These are phyloP conservation scores for Burhinus bistriatus DNA, from an alignment of 2,113 vertebrate species.

Conservation along the genomic window DNA sequence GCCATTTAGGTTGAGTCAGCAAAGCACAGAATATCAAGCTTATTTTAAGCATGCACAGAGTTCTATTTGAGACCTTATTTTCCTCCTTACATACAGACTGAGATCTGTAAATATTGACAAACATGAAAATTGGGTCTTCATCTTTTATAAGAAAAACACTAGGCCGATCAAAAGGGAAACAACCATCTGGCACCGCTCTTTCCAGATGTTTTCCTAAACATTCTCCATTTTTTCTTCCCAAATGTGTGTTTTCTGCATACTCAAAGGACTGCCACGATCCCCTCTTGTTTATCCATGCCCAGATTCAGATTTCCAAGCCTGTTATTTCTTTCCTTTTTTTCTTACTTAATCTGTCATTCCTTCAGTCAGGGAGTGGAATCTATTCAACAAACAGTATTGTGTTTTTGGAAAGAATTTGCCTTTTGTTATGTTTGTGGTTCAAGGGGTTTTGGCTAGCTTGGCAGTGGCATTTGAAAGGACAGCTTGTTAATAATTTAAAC, in stretches of 20 bases:
- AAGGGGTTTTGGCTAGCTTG: background rate
- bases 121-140: background rate
- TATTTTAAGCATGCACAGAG: conserved; percentile 5
- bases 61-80: background rate
- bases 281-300: background rate
- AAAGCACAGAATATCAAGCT: background rate
- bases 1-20: conserved; percentile 11
- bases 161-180: background rate
- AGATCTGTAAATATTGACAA: conserved; percentile 35
- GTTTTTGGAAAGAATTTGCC: conserved; percentile 16
- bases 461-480: background rate
- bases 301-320: background rate
- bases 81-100: background rate
- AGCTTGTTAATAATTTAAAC: background rate
- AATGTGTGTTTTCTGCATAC: background rate
- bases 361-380: background rate
- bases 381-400: background rate
- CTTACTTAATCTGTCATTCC: background rate
- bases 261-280: background rate
- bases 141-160: conserved; percentile 4
- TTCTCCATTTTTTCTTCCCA: background rate
- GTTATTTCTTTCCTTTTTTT: background rate
- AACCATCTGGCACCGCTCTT: background rate
- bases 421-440: background rate
- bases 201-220: background rate